These are phyloP conservation scores for Phyllostomus discolor DNA, from an alignment of 2,113 vertebrate species.

Conservation along the genomic window DNA sequence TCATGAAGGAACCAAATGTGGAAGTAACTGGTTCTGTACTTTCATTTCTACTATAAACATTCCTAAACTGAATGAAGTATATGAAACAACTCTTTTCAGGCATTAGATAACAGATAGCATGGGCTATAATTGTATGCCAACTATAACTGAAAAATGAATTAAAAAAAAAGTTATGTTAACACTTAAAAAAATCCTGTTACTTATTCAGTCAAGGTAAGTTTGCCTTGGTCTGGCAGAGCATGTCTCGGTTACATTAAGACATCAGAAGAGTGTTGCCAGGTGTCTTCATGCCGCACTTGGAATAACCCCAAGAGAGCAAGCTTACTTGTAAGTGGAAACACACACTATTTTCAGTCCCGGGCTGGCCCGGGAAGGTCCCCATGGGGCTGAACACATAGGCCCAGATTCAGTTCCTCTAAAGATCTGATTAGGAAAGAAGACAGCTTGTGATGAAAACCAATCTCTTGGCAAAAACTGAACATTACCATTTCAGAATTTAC, in stretches of 20 bases:
- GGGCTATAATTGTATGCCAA: not conserved
- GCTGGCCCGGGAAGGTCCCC: not conserved
- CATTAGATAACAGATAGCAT: not conserved
- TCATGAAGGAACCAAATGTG: not conserved
- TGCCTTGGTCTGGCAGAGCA: not conserved
- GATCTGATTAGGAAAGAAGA: not conserved
- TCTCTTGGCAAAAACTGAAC: not conserved
- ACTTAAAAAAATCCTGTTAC: not conserved
- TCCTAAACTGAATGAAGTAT: not conserved
- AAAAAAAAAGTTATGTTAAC: not conserved
- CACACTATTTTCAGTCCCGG: not conserved
- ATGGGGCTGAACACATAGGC: not conserved
- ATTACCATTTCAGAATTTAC: slow-evolving; percentile 38
- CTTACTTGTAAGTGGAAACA: not conserved
- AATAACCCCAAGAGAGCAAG: not conserved
- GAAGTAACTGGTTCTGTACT: not conserved
- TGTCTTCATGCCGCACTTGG: not conserved
- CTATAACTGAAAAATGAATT: not conserved
- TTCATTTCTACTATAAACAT: not conserved
- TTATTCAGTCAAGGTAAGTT: not conserved
- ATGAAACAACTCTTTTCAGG: not conserved
- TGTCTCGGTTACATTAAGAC: not conserved
- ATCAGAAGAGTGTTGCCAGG: not conserved
- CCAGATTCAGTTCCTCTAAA: not conserved
- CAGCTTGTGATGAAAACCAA: not conserved